These are phyloP conservation scores for Medauroidea extradentata DNA, from an alignment of 1,140 invertebrate species.

Conservation along the genomic window DNA sequence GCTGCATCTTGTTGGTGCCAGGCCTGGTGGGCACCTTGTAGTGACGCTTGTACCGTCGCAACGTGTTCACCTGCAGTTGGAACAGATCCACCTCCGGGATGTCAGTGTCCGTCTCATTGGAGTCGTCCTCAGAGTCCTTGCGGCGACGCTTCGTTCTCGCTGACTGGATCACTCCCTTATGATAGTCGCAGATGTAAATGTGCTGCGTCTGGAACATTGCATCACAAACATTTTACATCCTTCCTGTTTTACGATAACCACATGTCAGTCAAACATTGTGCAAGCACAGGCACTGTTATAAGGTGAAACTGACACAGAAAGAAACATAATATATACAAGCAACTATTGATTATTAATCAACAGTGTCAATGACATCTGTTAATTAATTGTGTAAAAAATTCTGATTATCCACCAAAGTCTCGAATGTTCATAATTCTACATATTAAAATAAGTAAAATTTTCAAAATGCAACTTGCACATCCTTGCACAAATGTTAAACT, in stretches of 20 bases:
- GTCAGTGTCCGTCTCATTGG: constrained; percentile 81
- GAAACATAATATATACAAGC: neutral
- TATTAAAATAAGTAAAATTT: too few relatives aligned
- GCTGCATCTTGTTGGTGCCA: constrained; percentile 88
- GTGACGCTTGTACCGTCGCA: constrained; percentile 88
- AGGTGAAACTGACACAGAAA: neutral
- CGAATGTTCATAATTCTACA: too few relatives aligned
- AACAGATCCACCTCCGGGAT: constrained; percentile 89
- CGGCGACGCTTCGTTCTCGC: constrained; percentile 80
- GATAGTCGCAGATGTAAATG: constrained; percentile 95
- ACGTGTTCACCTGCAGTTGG: constrained; percentile 87
- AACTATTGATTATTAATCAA: neutral
- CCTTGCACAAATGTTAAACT: too few relatives aligned
- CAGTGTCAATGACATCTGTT: too few relatives aligned
- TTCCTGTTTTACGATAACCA: too few relatives aligned
- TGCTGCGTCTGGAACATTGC: constrained; percentile 70
- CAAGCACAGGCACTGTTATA: neutral
- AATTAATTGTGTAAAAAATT: too few relatives aligned
- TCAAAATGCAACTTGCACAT: too few relatives aligned
- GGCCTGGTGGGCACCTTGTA: constrained; percentile 88
- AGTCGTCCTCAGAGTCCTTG: constrained; percentile 90
- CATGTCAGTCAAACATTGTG: too few relatives aligned
- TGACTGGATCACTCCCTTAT: constrained; percentile 92
- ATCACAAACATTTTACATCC: too few relatives aligned
- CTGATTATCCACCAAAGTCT: too few relatives aligned